Base-by-base conservation (phyloP, 2,797 vertebrate genomes). In the Channallabes apus region DNA sequence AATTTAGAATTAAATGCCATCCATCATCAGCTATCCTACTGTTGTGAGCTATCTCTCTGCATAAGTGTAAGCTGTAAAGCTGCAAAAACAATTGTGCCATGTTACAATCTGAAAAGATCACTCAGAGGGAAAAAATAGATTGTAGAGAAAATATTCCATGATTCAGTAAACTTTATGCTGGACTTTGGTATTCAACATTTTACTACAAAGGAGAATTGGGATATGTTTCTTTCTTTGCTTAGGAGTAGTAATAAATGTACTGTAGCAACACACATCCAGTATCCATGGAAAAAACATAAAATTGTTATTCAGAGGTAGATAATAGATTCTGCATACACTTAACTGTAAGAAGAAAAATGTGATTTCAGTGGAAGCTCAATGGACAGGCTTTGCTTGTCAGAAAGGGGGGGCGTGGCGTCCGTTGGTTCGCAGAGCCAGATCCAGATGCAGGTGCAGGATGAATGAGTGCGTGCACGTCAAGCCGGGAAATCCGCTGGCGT, bases 1-100 rank as follows among this genome's bases (percentile, higher is more conserved):
- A 94, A 94, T 94, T 93, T 93, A 91, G 91, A 93, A 91, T 92
- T 92, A 91, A 93, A 91, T 92, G 92, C 90, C 94, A 93, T 93
- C 91, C 90, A 91, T 87, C 84, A 91, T 87, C 87, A 91, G 90
- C 91, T 88, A 84, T 93, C 92, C 88, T 89, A 89, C 94, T 94
- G 95, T 97, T 99, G 97, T 98, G 97, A 98, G 96, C 98, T 97
- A 97, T 97, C 95, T 96, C 94, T 93, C 91, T 95, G 97, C 95
- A 97, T 97, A 97, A 97, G 97, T 96, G 95, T 94, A 94, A 97
- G 96, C 95, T 94, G 95, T 96, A 95, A 96, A 95, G 94, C 95
- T n/a, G n/a, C n/a, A 96, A 94, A 96, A 96, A 95, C 98, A 97
- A 99, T 99, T 97, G 97, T 98, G 98, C 97, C 32, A 2, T 98